phyloP scores from a whole-genome alignment of 2,888 invertebrate species.

The Resseliella maxima region DNA sequence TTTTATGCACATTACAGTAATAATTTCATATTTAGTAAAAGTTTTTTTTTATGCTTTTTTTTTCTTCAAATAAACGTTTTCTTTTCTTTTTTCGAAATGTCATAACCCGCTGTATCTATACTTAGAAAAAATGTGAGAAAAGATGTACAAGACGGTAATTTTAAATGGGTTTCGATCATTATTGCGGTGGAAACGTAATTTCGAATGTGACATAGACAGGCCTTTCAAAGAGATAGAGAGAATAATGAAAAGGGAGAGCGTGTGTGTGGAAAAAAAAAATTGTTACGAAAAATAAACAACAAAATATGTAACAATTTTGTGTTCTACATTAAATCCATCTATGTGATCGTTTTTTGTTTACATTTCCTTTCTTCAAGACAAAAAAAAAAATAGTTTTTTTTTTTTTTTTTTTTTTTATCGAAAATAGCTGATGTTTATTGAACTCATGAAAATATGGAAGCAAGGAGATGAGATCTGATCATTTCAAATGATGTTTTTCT shows the following conservation, averaged over 20 bases:
- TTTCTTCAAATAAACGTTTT: no score
- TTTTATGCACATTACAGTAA: background rate
- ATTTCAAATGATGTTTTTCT: background rate
- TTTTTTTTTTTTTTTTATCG: background rate
- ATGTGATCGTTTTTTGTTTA: background rate
- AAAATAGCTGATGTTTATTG: background rate
- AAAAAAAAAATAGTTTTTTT: no score
- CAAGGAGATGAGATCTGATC: background rate
- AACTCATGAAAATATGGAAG: background rate
- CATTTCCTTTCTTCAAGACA: background rate
- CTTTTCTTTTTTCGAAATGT: background rate
- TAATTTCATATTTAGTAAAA: conserved; percentile 32
- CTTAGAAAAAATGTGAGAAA: background rate
- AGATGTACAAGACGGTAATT: background rate
- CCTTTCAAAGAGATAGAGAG: no score
- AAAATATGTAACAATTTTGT: conserved; percentile 1
- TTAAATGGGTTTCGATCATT: background rate
- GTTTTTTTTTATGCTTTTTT: no score
- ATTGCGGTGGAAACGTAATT: background rate
- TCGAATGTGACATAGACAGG: no score
- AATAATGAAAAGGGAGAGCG: no score
- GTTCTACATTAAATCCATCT: background rate
- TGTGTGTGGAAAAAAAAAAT: background rate
- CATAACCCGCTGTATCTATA: background rate
- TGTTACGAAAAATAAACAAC: background rate